Evolutionary conservation across 2,797 vertebrate genomes (phyloP).

Genomic region (Dermochelys coriacea): DNA sequence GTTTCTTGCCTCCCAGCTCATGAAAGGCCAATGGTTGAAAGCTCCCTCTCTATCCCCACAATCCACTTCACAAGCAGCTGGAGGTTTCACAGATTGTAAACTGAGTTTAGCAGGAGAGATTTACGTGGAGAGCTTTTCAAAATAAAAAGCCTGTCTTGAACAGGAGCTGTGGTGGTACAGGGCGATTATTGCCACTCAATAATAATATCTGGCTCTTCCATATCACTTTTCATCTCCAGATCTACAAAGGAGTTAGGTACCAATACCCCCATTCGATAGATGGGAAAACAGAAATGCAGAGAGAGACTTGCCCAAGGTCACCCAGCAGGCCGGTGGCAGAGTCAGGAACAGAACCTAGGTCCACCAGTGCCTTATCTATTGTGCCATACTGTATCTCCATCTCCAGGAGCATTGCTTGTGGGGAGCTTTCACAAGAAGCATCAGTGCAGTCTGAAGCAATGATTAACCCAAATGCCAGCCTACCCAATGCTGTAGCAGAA

Average conservation of each 20-base stretch:
- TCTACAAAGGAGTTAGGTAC: neutral
- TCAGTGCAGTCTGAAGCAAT: neutral
- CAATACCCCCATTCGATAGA: neutral
- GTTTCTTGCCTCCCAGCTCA: neutral
- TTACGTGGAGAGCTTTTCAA: neutral
- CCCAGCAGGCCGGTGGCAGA: neutral
- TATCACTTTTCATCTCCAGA: neutral
- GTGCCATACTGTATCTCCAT: neutral
- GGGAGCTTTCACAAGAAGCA: neutral
- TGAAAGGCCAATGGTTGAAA: neutral
- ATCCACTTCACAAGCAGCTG: neutral
- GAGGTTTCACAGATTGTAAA: neutral
- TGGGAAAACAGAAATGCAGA: neutral
- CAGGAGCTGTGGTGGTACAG: neutral
- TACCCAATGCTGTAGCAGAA: neutral
- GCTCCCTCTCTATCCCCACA: neutral
- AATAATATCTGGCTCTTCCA: neutral
- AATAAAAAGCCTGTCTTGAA: neutral
- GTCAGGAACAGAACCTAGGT: neutral
- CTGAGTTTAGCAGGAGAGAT: neutral
- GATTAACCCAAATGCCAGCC: neutral
- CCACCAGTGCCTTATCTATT: neutral
- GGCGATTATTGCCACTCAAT: neutral
- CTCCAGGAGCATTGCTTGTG: no score
- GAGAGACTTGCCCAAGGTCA: neutral